Conservation (phyloP, 2,113 vertebrate species). For the Thinocorus orbignyianus region DNA sequence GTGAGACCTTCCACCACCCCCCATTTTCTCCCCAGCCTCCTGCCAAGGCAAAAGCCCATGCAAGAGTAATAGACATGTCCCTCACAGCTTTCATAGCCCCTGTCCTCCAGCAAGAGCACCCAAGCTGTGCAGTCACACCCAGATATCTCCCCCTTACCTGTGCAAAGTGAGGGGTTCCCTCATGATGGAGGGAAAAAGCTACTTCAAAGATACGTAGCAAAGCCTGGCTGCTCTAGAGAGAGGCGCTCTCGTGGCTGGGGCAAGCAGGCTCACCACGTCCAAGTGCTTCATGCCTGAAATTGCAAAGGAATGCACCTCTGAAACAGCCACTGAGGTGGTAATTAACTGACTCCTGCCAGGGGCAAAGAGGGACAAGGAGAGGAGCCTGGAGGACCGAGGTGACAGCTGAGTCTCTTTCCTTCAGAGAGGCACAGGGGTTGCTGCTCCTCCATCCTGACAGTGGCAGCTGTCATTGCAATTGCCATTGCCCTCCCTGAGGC, state of each 20-base stretch:
- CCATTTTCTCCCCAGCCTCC: not conserved
- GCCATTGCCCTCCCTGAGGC: not conserved
- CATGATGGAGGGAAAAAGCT: accelerated
- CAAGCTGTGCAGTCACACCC: not conserved
- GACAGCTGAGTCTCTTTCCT: not conserved
- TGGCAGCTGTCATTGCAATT: not conserved
- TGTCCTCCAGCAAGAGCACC: not conserved
- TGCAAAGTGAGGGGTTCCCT: not conserved
- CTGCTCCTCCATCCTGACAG: accelerated
- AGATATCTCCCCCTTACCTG: not conserved
- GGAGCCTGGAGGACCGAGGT: not conserved
- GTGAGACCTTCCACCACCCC: not conserved
- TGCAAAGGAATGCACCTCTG: accelerated
- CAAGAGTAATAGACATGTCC: accelerated
- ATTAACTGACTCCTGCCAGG: not conserved
- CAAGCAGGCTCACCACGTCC: accelerated
- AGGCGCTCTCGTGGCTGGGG: not conserved
- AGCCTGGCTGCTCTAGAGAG: not conserved
- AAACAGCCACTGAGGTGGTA: not conserved
- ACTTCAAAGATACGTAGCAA: not conserved
- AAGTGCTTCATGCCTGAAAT: not conserved
- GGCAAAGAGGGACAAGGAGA: not conserved
- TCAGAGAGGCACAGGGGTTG: not conserved
- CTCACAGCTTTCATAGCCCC: not conserved
- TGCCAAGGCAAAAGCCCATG: not conserved